These are phyloP conservation scores for Sterna hirundo DNA, from an alignment of 2,113 vertebrate species.

Conservation along the genomic window DNA sequence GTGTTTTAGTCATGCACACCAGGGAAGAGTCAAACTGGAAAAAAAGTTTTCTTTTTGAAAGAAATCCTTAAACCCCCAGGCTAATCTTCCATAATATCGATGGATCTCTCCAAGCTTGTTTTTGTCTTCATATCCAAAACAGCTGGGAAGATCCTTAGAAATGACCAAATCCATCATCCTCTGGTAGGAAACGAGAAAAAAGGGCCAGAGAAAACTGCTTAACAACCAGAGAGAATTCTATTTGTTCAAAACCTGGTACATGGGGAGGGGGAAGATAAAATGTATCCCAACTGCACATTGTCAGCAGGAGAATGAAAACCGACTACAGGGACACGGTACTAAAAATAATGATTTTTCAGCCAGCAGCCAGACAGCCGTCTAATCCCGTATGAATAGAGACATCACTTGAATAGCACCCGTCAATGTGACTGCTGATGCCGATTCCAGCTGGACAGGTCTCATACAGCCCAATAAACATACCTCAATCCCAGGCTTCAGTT, in stretches of 20 bases:
- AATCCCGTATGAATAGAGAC: constrained; percentile 69
- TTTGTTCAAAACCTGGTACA: constrained; percentile 21
- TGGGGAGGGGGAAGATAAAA: neutral
- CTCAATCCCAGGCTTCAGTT: neutral
- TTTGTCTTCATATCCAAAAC: constrained; percentile 45
- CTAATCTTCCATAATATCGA: constrained; percentile 47
- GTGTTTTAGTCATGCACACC: constrained; percentile 37
- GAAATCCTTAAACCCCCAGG: constrained; percentile 29
- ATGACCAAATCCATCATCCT: constrained; percentile 46
- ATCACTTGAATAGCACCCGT: constrained; percentile 48
- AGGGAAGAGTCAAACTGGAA: constrained; percentile 14
- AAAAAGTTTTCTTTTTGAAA: constrained; percentile 25
- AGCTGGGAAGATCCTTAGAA: constrained; percentile 54
- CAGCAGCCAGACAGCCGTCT: constrained; percentile 63
- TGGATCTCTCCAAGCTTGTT: constrained; percentile 29
- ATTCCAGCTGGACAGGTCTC: constrained; percentile 63
- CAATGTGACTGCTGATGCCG: constrained; percentile 28
- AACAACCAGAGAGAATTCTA: constrained; percentile 50
- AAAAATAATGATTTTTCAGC: constrained; percentile 67
- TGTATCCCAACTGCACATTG: constrained; percentile 29
- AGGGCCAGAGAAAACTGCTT: constrained; percentile 4
- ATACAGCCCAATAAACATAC: constrained; percentile 1
- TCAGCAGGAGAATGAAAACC: constrained; percentile 38
- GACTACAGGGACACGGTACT: neutral
- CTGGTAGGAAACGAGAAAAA: constrained; percentile 29